These are phyloP conservation scores for Lamprologus sp. DNA, from an alignment of 2,113 vertebrate species.

Conservation along the genomic window DNA sequence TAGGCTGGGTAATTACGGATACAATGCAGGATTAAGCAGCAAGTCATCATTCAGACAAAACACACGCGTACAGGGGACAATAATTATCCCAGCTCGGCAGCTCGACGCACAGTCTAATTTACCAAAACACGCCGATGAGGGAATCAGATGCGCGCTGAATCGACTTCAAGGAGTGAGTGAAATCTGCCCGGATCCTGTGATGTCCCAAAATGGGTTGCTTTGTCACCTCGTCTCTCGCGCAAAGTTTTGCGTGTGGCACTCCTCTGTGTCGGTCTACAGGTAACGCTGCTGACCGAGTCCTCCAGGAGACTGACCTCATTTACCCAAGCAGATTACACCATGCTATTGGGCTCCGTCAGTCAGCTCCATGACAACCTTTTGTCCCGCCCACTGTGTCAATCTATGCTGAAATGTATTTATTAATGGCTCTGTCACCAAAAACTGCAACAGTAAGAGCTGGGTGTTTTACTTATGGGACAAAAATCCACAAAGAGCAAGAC, in stretches of 20 bases:
- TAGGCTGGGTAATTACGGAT: slow-evolving; percentile 20
- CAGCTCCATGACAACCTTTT: slow-evolving; percentile 7
- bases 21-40: slow-evolving; percentile 33
- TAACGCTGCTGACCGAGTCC: slow-evolving; percentile 4
- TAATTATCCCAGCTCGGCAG: neutral
- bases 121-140: neutral
- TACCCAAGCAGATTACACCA: slow-evolving; percentile 54
- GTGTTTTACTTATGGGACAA: neutral
- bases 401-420: neutral
- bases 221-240: neutral
- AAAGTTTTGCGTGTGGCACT: neutral
- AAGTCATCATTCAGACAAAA: slow-evolving; percentile 32
- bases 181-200: neutral
- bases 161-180: neutral
- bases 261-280: neutral
- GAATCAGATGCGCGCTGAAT: neutral
- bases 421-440: neutral
- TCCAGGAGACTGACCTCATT: slow-evolving; percentile 49
- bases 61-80: neutral
- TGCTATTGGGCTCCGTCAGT: slow-evolving; percentile 27
- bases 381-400: neutral
- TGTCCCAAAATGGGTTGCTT: neutral
- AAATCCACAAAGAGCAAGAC: neutral
- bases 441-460: neutral
- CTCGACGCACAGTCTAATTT: neutral